These are phyloP conservation scores for Chrysochloris asiatica DNA, from an alignment of 2,113 vertebrate species.

Conservation along the genomic window DNA sequence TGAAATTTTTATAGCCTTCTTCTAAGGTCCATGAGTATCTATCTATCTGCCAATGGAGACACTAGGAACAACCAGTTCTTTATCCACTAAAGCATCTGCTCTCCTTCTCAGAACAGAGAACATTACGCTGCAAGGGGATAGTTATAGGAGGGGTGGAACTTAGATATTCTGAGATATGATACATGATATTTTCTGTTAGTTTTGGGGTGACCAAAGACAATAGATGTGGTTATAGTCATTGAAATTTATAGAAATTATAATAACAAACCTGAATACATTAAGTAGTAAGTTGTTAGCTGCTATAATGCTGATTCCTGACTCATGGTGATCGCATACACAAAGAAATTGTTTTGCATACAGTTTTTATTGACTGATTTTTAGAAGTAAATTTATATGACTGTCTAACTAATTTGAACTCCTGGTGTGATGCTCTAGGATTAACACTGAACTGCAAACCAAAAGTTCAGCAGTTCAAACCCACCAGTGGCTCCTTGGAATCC, in stretches of 20 bases:
- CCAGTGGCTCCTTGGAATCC: too few relatives aligned
- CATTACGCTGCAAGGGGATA: background rate
- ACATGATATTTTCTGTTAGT: background rate
- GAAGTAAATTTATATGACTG: too few relatives aligned
- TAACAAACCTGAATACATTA: background rate
- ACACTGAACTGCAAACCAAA: too few relatives aligned
- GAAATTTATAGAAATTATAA: background rate
- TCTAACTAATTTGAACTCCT: too few relatives aligned
- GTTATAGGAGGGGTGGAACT: background rate
- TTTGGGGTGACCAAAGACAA: background rate
- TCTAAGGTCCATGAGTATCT: background rate
- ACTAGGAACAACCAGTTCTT: background rate
- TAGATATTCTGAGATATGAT: background rate
- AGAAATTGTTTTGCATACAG: too few relatives aligned
- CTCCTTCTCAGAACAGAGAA: background rate
- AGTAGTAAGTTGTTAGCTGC: background rate
- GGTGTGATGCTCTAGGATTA: too few relatives aligned
- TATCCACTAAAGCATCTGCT: background rate
- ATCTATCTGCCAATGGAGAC: background rate
- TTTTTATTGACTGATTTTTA: too few relatives aligned
- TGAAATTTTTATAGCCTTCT: background rate
- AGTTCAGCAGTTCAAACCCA: too few relatives aligned
- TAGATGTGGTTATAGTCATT: background rate
- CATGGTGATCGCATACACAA: too few relatives aligned
- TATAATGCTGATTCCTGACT: too few relatives aligned